Evolutionary conservation across 2,797 vertebrate genomes (phyloP).

Genomic region (Corythornis leucogaster): DNA sequence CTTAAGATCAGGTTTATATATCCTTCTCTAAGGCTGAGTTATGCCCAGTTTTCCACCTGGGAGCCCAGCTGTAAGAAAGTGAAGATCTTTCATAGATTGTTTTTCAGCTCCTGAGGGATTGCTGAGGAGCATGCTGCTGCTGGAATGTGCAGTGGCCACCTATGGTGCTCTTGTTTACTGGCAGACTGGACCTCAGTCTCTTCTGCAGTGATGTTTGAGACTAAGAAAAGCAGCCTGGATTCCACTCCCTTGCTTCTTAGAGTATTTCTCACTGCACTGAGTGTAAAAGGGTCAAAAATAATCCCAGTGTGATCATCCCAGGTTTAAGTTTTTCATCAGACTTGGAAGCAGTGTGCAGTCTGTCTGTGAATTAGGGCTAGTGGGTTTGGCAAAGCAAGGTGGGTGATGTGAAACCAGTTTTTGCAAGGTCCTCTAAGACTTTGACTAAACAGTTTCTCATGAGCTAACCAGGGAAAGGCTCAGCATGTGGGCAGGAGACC

Average conservation of each 20-base stretch:
- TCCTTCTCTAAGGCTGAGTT: background rate
- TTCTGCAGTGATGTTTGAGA: background rate
- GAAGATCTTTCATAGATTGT: background rate
- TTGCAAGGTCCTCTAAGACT: background rate
- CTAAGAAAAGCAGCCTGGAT: background rate
- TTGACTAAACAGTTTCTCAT: conserved; percentile 6
- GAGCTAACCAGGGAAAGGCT: background rate
- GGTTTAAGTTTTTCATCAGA: background rate
- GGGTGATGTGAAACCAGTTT: background rate
- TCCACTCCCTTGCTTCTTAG: background rate
- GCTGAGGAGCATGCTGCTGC: background rate
- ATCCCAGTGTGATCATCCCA: background rate
- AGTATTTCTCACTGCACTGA: background rate
- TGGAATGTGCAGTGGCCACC: background rate
- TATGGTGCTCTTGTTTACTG: background rate
- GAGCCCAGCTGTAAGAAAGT: background rate
- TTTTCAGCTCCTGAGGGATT: background rate
- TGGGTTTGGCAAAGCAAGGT: background rate
- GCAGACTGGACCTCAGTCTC: background rate
- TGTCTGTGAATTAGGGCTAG: background rate
- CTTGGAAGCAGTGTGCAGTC: background rate
- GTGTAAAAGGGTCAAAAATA: background rate
- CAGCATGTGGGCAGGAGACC: background rate
- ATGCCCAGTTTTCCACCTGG: background rate
- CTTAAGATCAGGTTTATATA: conserved; percentile 30